Base-by-base conservation (phyloP, 1,140 invertebrate species). In the Lutraria rhynchaena region DNA sequence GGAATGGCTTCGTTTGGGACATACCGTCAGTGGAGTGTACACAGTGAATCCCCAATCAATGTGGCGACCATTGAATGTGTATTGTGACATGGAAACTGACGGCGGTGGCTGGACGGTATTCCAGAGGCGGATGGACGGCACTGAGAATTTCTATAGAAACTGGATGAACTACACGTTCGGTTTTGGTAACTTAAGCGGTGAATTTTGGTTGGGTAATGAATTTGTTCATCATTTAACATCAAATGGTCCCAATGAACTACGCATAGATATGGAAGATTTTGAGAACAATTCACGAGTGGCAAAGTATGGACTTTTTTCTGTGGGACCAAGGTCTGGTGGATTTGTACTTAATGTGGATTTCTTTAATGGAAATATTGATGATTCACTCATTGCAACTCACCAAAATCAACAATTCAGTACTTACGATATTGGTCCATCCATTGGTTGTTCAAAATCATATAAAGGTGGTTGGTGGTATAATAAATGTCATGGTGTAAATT, bases 161-260 rank as follows among this genome's bases (percentile, higher is more conserved):
- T 99, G 97, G 97, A 94, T 95, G 24, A 96, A 98, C 88, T 99
- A 99, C 90, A 97, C 97, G 89, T 96, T 97, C 87, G 97, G 97
- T 17, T 99, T 99, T 89, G 97, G 97, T 4, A 96, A 98, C 92
- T 95, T 96, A 0, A 95, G 95, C 46, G 95, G 96, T 80, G 92
- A 93, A 58, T 93, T 89, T 83, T 93, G 93, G 93, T 63, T 93
- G 2, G 93, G 93, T 17, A 91, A 92, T 61, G 92, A 93, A 46
- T 83, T 90, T 55, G 77, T 93, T 0, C 90, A 93, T 85, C 63
- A 74, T 3, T 73, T 93, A 58, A 93, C 93, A 7, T 87, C 17
- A 0, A 53, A 65, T 27, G 75, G 97, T 87, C 96, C 97, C 88
- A 97, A 98, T 90, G 95, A 95, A 89, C 93, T 98, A 0, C 92